Percentiles rank a stretch among this genome's conserved stretches.
These are phyloP conservation scores for Drosophila trapezifrons DNA, from an alignment of 1,140 invertebrate species.

Conservation along the genomic window DNA sequence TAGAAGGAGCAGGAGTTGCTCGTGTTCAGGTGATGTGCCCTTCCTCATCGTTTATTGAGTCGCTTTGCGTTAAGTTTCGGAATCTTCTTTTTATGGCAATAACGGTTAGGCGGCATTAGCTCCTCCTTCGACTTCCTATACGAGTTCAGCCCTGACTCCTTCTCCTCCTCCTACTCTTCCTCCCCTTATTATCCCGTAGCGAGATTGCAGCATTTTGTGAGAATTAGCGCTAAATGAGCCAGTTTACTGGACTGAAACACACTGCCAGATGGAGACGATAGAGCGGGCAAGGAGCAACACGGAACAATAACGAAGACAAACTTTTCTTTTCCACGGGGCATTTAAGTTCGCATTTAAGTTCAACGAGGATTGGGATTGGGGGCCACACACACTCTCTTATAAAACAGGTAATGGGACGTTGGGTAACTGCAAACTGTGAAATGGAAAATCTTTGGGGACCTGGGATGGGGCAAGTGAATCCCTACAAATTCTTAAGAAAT, in stretches of 20 bases:
- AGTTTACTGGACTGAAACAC: slow-evolving; percentile 66
- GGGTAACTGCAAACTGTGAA: slow-evolving; percentile 72
- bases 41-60: slow-evolving; percentile 43
- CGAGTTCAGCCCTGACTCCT: slow-evolving; percentile 1
- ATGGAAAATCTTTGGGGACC: slow-evolving; percentile 32
- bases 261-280: not conserved
- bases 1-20: slow-evolving; percentile 1
- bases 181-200: slow-evolving; percentile 39
- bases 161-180: not conserved
- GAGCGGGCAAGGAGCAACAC: no score
- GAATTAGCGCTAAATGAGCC: slow-evolving; percentile 79
- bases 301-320: slow-evolving; percentile 19
- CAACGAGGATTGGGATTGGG: slow-evolving; percentile 14
- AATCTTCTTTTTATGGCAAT: slow-evolving; percentile 53
- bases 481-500: not conserved
- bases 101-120: slow-evolving; percentile 67
- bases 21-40: slow-evolving; percentile 65
- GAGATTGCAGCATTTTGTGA: slow-evolving; percentile 69
- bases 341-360: slow-evolving; percentile 57
- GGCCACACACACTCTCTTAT: slow-evolving; percentile 7
- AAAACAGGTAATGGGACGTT: slow-evolving; percentile 39
- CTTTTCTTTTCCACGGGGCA: slow-evolving; percentile 60
- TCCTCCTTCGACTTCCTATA: slow-evolving; percentile 19
- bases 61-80: slow-evolving; percentile 50
- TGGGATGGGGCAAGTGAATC: not conserved